Evolutionary conservation across 2,113 vertebrate genomes (phyloP).

Genomic region (Toxostoma redivivum): DNA sequence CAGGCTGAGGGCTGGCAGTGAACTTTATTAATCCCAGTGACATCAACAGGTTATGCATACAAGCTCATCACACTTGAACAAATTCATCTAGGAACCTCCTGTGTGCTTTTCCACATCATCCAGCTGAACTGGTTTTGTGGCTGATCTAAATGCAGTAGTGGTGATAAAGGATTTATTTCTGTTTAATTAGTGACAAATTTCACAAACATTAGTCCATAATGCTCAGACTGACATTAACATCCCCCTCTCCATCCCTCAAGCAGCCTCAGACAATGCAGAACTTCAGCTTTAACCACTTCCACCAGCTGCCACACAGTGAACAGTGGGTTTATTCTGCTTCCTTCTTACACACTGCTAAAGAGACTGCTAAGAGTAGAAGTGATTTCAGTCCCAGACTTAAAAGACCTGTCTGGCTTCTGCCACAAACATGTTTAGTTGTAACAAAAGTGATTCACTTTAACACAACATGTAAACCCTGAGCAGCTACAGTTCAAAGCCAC

Average conservation of each 20-base stretch:
- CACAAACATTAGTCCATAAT: background rate
- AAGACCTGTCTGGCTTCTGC: background rate
- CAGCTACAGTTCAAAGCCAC: background rate
- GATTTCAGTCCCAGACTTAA: background rate
- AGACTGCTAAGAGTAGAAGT: background rate
- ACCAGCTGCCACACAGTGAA: background rate
- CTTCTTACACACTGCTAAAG: background rate
- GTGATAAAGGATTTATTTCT: slow-evolving; percentile 9
- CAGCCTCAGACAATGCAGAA: background rate
- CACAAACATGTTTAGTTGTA: background rate
- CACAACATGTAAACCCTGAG: background rate
- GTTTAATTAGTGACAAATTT: background rate
- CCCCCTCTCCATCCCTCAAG: background rate
- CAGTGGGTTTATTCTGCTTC: background rate
- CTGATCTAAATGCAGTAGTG: background rate
- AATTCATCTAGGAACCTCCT: background rate
- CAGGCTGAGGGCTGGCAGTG: background rate
- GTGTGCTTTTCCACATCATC: background rate
- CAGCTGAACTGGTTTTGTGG: background rate
- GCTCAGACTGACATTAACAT: background rate
- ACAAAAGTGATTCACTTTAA: background rate
- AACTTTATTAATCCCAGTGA: too few species aligned
- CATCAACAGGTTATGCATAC: background rate
- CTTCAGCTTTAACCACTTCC: background rate
- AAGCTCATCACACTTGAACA: background rate